Percentiles rank a stretch among this genome's conserved stretches.
Conservation (phyloP, 2,797 vertebrate genomes). For the Pangasius djambal region DNA sequence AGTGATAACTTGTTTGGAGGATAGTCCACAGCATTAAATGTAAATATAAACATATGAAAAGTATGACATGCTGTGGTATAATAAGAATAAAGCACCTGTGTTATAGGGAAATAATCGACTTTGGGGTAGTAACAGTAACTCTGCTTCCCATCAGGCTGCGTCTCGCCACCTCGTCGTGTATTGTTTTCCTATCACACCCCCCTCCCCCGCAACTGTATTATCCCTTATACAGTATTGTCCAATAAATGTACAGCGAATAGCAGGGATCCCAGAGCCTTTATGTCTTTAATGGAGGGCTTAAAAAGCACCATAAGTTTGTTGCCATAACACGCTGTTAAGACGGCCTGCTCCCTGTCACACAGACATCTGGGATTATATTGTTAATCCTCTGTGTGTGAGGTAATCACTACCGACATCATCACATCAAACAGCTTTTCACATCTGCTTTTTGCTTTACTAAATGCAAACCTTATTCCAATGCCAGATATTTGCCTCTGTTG, state of each 20-base stretch:
- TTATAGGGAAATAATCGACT: not conserved
- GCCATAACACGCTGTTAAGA: conserved; percentile 16
- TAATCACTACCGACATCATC: not conserved
- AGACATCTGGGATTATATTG: not conserved
- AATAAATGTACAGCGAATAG: not conserved
- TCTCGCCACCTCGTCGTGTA: not conserved
- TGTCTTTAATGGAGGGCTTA: not conserved
- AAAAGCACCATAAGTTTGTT: not conserved
- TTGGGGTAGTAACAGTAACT: not conserved
- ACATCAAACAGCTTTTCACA: not conserved
- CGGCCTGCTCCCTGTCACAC: not conserved
- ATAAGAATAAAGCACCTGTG: not conserved
- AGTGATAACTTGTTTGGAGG: not conserved
- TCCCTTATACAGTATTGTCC: not conserved
- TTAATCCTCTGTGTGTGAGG: not conserved
- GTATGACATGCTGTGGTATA: not conserved
- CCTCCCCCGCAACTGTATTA: not conserved
- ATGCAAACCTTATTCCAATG: conserved; percentile 5
- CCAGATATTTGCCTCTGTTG: conserved; percentile 4
- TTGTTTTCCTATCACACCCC: not conserved
- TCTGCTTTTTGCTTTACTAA: not conserved
- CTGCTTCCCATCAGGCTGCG: not conserved
- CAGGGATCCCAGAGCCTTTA: not conserved
- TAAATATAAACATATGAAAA: not conserved
- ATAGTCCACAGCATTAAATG: not conserved